phyloP scores from a whole-genome alignment of 2,113 vertebrate species.

The Scortum barcoo region DNA sequence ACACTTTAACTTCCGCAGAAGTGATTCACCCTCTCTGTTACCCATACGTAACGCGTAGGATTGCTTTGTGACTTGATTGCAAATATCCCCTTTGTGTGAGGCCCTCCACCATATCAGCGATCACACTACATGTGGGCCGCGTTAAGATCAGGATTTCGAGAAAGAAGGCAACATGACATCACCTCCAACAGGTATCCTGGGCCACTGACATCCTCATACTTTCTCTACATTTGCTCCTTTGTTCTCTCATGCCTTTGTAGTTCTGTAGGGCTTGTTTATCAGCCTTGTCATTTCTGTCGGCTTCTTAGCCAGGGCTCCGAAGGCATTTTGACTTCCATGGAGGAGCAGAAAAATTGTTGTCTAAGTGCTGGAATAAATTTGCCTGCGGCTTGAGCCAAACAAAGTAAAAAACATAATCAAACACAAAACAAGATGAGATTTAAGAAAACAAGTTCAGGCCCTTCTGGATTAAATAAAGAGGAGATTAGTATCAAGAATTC shows the following conservation, averaged over 20 bases:
- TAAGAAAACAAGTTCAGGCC: neutral
- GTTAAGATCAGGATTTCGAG: neutral
- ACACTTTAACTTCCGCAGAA: neutral
- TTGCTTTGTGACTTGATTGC: neutral
- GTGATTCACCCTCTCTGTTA: neutral
- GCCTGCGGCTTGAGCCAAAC: neutral
- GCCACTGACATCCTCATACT: neutral
- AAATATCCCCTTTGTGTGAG: neutral
- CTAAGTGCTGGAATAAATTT: neutral
- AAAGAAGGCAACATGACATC: slow-evolving; percentile 41
- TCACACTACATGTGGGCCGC: neutral
- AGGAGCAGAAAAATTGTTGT: neutral
- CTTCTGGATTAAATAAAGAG: neutral
- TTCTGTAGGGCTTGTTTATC: neutral
- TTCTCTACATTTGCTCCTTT: slow-evolving; percentile 28
- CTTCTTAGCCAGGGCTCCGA: neutral
- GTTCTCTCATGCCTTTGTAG: slow-evolving; percentile 35
- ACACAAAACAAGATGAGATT: neutral
- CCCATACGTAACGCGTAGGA: neutral
- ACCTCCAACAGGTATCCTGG: slow-evolving; percentile 25
- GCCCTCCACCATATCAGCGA: neutral
- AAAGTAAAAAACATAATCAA: neutral
- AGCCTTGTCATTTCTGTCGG: neutral
- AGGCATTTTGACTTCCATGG: neutral
- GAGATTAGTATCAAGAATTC: neutral